These are phyloP conservation scores for Lethenteron reissneri DNA, from an alignment of 2,113 vertebrate species.

Conservation along the genomic window DNA sequence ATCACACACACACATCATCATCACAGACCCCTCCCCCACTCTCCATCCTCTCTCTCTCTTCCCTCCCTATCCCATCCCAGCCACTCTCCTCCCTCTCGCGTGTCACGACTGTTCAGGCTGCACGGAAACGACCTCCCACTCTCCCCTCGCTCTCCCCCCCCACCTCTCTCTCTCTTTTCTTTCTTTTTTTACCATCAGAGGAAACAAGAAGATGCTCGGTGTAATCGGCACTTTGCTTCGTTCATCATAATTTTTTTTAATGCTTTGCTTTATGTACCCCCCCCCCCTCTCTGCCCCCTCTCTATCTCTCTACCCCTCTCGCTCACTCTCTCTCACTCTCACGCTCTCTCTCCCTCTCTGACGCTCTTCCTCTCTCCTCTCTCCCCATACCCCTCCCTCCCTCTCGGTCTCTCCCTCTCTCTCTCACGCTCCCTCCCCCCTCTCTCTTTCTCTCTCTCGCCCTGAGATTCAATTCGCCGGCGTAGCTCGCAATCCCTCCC, in stretches of 20 bases:
- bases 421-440: neutral
- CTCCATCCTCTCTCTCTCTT: neutral
- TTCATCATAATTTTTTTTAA: no score
- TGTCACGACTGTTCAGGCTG: neutral
- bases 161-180: neutral
- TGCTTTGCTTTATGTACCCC: neutral
- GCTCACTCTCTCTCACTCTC: neutral
- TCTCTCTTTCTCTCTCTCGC: no score
- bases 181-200: neutral
- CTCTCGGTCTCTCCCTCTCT: neutral
- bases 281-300: neutral
- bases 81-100: neutral
- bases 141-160: neutral
- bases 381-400: neutral
- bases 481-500: no score
- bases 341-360: neutral
- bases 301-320: neutral
- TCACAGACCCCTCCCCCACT: neutral
- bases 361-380: neutral
- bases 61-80: neutral
- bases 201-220: no score
- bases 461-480: no score
- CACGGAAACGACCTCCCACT: neutral
- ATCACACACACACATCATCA: neutral
- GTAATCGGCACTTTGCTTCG: no score